These are phyloP conservation scores for Schizotus pectinicornis DNA, from an alignment of 2,888 invertebrate species.

Conservation along the genomic window DNA sequence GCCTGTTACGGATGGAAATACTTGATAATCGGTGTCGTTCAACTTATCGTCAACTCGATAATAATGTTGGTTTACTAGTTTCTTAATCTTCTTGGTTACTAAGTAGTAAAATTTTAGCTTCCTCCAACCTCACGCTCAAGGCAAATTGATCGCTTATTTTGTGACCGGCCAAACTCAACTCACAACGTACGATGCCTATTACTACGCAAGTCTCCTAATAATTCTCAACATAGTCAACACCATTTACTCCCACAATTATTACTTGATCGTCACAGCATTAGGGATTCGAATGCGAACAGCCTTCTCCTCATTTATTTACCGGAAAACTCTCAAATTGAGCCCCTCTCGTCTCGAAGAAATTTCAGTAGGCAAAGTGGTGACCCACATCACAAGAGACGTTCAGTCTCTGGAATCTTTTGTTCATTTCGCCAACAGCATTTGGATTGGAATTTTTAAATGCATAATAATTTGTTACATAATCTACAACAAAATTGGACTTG, in stretches of 20 bases:
- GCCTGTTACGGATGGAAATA: slow-evolving; percentile 38
- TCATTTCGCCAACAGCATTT: slow-evolving; percentile 85
- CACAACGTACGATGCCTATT: slow-evolving; percentile 62
- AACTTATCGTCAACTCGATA: slow-evolving; percentile 50
- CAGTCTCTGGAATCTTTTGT: slow-evolving; percentile 86
- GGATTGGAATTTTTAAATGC: slow-evolving; percentile 87
- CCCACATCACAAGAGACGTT: slow-evolving; percentile 91
- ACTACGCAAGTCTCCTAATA: slow-evolving; percentile 74
- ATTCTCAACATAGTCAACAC: slow-evolving; percentile 70
- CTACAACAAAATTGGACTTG: slow-evolving; percentile 63
- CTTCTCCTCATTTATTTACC: slow-evolving; percentile 79
- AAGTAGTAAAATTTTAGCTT: too few relatives aligned
- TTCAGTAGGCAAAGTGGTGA: slow-evolving; percentile 74
- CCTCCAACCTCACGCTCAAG: too few relatives aligned
- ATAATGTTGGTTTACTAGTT: slow-evolving; percentile 50
- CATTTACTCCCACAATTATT: slow-evolving; percentile 73
- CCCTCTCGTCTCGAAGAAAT: slow-evolving; percentile 69
- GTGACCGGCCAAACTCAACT: too few relatives aligned
- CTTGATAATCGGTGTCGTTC: slow-evolving; percentile 33
- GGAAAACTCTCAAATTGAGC: slow-evolving; percentile 61
- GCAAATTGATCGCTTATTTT: too few relatives aligned
- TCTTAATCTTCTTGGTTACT: background rate
- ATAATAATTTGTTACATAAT: slow-evolving; percentile 79
- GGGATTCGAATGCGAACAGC: slow-evolving; percentile 83
- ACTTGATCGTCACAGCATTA: slow-evolving; percentile 79